Evolutionary conservation across 1,140 invertebrate species (phyloP).

Genomic region (Drosophila pallidifrons): DNA sequence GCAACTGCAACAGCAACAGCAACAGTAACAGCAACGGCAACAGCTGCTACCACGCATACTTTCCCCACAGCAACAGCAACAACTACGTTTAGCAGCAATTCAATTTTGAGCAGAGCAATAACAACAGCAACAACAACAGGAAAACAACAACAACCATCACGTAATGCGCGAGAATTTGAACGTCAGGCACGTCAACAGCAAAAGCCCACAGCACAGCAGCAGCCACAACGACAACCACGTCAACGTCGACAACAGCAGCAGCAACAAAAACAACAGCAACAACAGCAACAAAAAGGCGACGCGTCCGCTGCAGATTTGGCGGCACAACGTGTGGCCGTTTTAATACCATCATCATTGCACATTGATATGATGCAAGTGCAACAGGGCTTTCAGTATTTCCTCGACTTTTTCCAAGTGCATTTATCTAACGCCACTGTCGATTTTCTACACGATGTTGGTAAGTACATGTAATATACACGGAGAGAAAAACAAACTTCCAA

Average conservation of each 20-base stretch:
- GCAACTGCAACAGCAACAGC: slow-evolving; percentile 37
- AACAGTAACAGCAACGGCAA: slow-evolving; percentile 8
- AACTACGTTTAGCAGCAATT: slow-evolving; percentile 61
- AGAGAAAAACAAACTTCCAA: no score
- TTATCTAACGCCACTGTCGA: slow-evolving; percentile 72
- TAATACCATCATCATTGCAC: slow-evolving; percentile 71
- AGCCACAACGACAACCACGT: slow-evolving; percentile 16
- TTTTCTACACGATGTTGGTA: slow-evolving; percentile 77
- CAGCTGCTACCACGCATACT: slow-evolving; percentile 37
- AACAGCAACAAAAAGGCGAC: slow-evolving; percentile 35
- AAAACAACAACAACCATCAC: slow-evolving; percentile 29
- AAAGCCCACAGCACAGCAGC: slow-evolving; percentile 46
- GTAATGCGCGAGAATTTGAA: slow-evolving; percentile 67
- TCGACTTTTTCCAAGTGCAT: slow-evolving; percentile 79
- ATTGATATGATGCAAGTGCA: slow-evolving; percentile 77
- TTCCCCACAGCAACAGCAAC: slow-evolving; percentile 35
- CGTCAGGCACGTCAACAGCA: slow-evolving; percentile 71
- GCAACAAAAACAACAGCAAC: slow-evolving; percentile 33
- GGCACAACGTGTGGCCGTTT: slow-evolving; percentile 68
- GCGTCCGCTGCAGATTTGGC: slow-evolving; percentile 10
- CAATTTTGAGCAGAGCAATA: slow-evolving; percentile 58
- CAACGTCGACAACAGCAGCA: slow-evolving; percentile 34
- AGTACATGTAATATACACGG: slow-evolving; percentile 45
- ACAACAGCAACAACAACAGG: slow-evolving; percentile 31
- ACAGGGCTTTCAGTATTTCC: slow-evolving; percentile 75